Base-by-base conservation (phyloP, 2,797 vertebrate species). In the Hylomyscus alleni region DNA sequence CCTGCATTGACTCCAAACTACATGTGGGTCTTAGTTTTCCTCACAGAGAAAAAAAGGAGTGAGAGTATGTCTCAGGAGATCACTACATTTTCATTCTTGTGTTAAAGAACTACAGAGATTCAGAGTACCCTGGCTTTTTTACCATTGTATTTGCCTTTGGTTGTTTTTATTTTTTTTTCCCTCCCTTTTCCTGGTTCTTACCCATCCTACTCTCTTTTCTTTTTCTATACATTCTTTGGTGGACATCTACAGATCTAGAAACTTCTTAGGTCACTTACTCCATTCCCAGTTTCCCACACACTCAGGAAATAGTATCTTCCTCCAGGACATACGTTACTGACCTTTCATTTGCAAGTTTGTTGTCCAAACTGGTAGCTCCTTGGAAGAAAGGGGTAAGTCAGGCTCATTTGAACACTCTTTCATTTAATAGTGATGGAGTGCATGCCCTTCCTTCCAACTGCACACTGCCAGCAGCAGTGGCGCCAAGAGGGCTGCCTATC, bases 151-250 rank as follows among this genome's bases (percentile, higher is more conserved):
- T 89, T 40, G 14, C 14, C 65, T 17, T 14, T 67, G 29, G 37
- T 11, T 52, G 50, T 52, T 52, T 15, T 29, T 17, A 22, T 22
- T 24, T 15, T 20, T 0, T 14, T 76, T 89, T 93, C 73, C 29
- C 75, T 82, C 34, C 67, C 65, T 92, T 60, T 83, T 95, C n/a
- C 58, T 82, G 47, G 67, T 31, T 87, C 69, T 50, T 2, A 6
- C 15, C 19, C 0, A 0, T 69, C 54, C 37, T 89, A 2, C 22
- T 31, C 34, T 3, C 1, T 52, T 44, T 85, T 54, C 76, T 72
- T 92, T 7, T 47, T 37, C 44, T 85, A 37, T 50, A 13, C 13
- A 5, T 92, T 91, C 29, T 65, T 31, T 77, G 78, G 84, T 0
- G 12, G 34, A 56, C 0, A 0, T 31, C 29, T 0, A 8, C 10